These are phyloP conservation scores for Cephus nigrinus DNA, from an alignment of 2,888 invertebrate genomes.

Conservation along the genomic window DNA sequence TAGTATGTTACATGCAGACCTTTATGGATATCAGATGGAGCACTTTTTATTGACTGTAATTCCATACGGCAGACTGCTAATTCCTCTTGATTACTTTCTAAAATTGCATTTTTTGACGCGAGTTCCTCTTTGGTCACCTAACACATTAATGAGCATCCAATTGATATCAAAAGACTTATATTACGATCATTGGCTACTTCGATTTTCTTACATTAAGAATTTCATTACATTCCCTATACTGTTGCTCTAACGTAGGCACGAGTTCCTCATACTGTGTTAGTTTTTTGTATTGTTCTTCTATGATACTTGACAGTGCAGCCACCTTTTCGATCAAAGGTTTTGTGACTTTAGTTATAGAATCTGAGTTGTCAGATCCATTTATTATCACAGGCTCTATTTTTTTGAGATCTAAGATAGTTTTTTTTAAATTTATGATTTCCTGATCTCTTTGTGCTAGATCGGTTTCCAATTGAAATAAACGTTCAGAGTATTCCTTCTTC, in stretches of 20 bases:
- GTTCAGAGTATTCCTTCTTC: constrained; percentile 1
- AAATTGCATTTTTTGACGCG: constrained; percentile 34
- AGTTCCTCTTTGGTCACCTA: constrained; percentile 29
- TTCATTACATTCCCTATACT: constrained; percentile 29
- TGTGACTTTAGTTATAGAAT: not conserved
- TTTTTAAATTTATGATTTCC: constrained; percentile 25
- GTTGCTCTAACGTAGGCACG: constrained; percentile 14
- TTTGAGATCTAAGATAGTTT: constrained; percentile 14
- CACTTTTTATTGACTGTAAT: constrained; percentile 34
- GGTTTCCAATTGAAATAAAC: constrained; percentile 25
- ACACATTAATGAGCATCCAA: not conserved
- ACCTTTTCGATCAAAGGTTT: not conserved
- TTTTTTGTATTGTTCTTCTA: not conserved
- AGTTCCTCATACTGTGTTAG: not conserved
- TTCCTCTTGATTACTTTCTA: constrained; percentile 45
- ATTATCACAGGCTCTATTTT: not conserved
- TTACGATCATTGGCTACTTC: not conserved
- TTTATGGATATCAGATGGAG: constrained; percentile 39
- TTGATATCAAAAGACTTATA: not conserved
- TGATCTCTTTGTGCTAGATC: constrained; percentile 18
- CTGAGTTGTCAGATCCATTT: not conserved
- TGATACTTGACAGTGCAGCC: not conserved
- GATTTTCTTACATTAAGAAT: constrained; percentile 27
- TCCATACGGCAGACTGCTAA: constrained; percentile 41
- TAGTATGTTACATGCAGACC: constrained; percentile 28